These are phyloP conservation scores for Crotalus tigris DNA, from an alignment of 2,113 vertebrate species.

Conservation along the genomic window DNA sequence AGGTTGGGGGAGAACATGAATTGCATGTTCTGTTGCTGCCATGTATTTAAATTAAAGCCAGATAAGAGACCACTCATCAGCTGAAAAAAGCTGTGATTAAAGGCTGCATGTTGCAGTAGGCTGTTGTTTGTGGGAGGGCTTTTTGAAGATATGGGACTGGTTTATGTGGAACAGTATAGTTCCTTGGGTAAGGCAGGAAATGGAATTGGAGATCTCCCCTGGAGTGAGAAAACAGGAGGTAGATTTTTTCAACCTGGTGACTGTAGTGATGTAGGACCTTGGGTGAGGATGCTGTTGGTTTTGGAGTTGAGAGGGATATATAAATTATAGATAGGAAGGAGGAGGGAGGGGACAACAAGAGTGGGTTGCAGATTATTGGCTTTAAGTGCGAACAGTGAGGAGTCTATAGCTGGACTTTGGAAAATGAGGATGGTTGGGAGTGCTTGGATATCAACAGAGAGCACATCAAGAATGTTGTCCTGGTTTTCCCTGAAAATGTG, in stretches of 20 bases:
- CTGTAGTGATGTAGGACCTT: background rate
- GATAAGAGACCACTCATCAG: background rate
- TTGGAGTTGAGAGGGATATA: background rate
- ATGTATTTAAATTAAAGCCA: background rate
- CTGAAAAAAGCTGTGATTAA: background rate
- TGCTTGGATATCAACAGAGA: background rate
- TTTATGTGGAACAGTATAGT: background rate
- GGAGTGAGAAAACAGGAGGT: background rate
- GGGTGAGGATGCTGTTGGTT: background rate
- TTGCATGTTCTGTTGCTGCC: background rate
- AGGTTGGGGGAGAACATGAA: background rate
- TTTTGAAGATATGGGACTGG: background rate
- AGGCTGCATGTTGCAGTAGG: background rate
- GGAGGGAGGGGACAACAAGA: background rate
- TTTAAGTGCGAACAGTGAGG: background rate
- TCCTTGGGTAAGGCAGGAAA: background rate
- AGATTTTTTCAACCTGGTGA: background rate
- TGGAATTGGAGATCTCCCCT: background rate
- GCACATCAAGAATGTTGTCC: background rate
- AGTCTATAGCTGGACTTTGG: background rate
- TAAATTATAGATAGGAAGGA: background rate
- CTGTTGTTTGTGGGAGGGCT: background rate
- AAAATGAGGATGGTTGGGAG: background rate
- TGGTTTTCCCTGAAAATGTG: background rate
- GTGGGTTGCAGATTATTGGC: background rate